A percentile compares a stretch with the other conserved stretches of the same genome.
phyloP scores from a whole-genome alignment of 2,888 invertebrate species.

The Carterocephalus palaemon region DNA sequence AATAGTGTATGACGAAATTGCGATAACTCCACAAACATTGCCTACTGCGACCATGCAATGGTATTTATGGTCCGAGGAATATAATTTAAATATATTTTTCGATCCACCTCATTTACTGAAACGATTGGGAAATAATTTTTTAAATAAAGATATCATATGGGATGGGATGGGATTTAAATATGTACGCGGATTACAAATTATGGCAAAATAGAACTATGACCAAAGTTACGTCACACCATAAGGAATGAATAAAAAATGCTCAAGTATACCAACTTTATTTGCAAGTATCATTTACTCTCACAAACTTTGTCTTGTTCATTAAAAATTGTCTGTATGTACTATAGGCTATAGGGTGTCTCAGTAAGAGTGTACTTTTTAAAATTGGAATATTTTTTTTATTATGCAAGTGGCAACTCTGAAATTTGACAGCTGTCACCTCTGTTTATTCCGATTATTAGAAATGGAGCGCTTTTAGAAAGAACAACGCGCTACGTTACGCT shows the following conservation, averaged over 20 bases:
- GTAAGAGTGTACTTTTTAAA: no score
- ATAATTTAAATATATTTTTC: slow-evolving; percentile 26
- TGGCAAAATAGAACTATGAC: slow-evolving; percentile 23
- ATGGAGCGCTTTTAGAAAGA: slow-evolving; percentile 2
- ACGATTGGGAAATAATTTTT: slow-evolving; percentile 26
- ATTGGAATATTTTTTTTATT: no score
- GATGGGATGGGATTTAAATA: slow-evolving; percentile 19
- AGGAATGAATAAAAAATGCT: slow-evolving; percentile 17
- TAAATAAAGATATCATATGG: slow-evolving; percentile 21
- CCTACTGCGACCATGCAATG: background rate
- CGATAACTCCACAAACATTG: background rate
- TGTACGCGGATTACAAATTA: slow-evolving; percentile 17
- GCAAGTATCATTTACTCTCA: no score
- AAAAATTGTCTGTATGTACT: no score
- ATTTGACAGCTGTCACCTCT: background rate
- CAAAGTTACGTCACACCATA: slow-evolving; percentile 23
- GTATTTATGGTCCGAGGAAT: background rate
- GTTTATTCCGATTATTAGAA: background rate
- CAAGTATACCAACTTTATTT: no score
- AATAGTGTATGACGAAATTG: background rate
- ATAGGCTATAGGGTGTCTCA: no score
- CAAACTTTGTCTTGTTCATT: no score
- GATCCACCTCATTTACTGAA: slow-evolving; percentile 33
- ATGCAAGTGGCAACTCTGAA: slow-evolving; percentile 4
- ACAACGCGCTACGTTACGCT: no score